These are phyloP conservation scores for Rhyacichthys aspro DNA, from an alignment of 2,797 vertebrate genomes.

Conservation along the genomic window DNA sequence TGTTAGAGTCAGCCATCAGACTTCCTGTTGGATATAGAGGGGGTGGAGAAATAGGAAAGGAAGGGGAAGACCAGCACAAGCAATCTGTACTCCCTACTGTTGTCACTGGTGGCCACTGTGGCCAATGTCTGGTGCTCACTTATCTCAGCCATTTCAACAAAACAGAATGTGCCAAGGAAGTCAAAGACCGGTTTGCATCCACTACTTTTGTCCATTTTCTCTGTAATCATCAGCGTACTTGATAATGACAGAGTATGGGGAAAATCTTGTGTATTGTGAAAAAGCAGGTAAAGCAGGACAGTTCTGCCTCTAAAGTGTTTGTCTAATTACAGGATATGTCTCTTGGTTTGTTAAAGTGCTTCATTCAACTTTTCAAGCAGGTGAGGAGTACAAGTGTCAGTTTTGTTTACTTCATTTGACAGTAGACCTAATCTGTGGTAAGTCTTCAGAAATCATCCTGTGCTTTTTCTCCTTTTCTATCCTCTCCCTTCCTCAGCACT, in stretches of 20 bases:
- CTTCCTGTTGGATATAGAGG: conserved; percentile 75
- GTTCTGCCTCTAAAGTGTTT: conserved; percentile 37
- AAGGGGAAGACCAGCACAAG: conserved; percentile 63
- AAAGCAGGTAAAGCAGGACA: conserved; percentile 18
- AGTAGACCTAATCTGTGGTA: conserved; percentile 14
- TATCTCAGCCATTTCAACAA: conserved; percentile 35
- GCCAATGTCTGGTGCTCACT: conserved; percentile 28
- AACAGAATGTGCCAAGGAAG: conserved; percentile 49
- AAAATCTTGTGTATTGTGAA: conserved; percentile 11
- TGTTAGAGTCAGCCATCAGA: conserved; percentile 73
- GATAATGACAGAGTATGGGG: conserved; percentile 28
- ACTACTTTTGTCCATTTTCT: not conserved
- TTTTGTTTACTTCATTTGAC: conserved; percentile 7
- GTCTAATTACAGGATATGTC: conserved; percentile 71
- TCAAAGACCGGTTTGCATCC: conserved; percentile 36
- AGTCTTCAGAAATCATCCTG: conserved; percentile 32
- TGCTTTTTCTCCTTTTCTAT: conserved; percentile 11
- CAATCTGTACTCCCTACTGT: conserved; percentile 56
- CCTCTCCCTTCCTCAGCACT: conserved; percentile 52
- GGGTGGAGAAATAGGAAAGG: conserved; percentile 61
- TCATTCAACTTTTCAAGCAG: conserved; percentile 60
- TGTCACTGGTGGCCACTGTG: conserved; percentile 50
- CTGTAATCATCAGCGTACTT: conserved; percentile 19
- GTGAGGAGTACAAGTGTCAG: conserved; percentile 45
- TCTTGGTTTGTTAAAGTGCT: conserved; percentile 57